These are phyloP conservation scores for Tenthredo scrophulariae DNA, from an alignment of 2,888 invertebrate genomes.

Conservation along the genomic window DNA sequence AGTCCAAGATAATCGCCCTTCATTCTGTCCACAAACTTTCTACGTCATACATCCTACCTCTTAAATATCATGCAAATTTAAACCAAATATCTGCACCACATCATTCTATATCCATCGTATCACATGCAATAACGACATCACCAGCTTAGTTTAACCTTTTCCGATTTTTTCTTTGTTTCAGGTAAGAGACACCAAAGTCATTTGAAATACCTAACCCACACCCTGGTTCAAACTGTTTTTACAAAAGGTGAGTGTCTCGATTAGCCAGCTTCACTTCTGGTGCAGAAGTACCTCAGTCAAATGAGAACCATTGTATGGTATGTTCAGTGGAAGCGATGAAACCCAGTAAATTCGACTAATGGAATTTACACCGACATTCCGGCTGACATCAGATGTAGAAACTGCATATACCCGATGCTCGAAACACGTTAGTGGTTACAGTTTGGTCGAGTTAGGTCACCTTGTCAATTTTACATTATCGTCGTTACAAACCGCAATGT, in stretches of 20 bases:
- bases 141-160: background rate
- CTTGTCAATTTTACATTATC: conserved; percentile 40
- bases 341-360: conserved; percentile 70
- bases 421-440: conserved; percentile 22
- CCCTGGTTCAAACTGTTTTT: background rate
- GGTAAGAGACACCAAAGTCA: conserved; percentile 7
- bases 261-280: background rate
- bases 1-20: conserved; percentile 69
- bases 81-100: background rate
- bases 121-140: background rate
- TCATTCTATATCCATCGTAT: background rate
- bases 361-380: conserved; percentile 71
- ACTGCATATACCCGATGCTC: conserved; percentile 57
- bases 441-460: conserved; percentile 36
- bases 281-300: background rate
- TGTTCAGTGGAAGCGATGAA: conserved; percentile 25
- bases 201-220: background rate
- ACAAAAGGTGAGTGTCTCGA: conserved; percentile 14
- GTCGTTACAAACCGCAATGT: conserved; percentile 20
- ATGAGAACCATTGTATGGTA: conserved; percentile 12
- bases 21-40: conserved; percentile 67
- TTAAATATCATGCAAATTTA: conserved; percentile 11
- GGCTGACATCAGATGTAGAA: conserved; percentile 64
- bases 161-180: conserved; percentile 23
- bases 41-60: conserved; percentile 7